These are phyloP conservation scores for Tipula vernalis DNA, from an alignment of 2,888 invertebrate species.

Conservation along the genomic window DNA sequence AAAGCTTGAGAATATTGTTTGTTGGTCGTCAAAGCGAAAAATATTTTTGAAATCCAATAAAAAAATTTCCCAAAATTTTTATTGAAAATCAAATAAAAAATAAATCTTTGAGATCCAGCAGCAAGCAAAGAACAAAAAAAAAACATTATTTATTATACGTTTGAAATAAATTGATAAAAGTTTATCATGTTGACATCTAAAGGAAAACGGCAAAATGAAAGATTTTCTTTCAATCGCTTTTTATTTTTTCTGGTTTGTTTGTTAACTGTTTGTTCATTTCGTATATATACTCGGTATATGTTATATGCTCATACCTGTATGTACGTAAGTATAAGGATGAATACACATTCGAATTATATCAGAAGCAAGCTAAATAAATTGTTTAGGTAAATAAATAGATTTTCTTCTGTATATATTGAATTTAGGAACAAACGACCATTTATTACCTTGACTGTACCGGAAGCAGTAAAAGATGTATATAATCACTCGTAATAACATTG, in stretches of 20 bases:
- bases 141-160: neutral
- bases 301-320: neutral
- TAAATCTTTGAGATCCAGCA: neutral
- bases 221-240: neutral
- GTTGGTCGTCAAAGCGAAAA: neutral
- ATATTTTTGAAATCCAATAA: neutral
- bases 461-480: neutral
- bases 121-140: neutral
- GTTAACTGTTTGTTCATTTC: neutral
- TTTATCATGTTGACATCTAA: neutral
- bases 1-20: neutral
- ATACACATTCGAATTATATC: neutral
- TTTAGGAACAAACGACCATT: neutral
- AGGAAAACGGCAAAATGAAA: no score
- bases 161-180: neutral
- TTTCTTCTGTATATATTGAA: neutral
- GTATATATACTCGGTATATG: no score
- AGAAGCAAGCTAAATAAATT: neutral
- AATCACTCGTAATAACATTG: neutral
- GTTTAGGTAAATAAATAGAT: neutral
- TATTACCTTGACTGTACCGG: neutral
- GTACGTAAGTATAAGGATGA: neutral
- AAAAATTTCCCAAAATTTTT: neutral
- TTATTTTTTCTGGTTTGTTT: neutral
- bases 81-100: neutral